Conservation (phyloP, 2,888 invertebrate species). For the Ornithoptera priamus region DNA sequence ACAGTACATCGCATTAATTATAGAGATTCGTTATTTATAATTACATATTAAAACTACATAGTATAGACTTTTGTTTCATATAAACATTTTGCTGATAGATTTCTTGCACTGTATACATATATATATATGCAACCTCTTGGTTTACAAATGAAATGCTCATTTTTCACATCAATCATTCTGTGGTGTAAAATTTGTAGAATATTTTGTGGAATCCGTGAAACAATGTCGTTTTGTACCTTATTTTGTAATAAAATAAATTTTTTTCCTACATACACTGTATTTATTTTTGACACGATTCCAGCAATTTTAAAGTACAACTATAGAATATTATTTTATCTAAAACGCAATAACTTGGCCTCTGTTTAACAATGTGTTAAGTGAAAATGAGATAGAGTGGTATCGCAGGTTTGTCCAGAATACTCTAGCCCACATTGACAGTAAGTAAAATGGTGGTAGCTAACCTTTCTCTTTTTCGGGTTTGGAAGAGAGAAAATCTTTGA, state of each 20-base stretch:
- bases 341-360: too few species aligned
- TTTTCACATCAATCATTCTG: slow-evolving; percentile 38
- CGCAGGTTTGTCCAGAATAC: too few species aligned
- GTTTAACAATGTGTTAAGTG: neutral
- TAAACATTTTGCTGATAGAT: too few species aligned
- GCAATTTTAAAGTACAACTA: too few species aligned
- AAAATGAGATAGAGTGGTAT: neutral
- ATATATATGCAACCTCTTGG: neutral
- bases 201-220: slow-evolving; percentile 34
- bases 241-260: slow-evolving; percentile 55
- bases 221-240: slow-evolving; percentile 68
- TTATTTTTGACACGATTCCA: neutral
- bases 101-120: too few species aligned
- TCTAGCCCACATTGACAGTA: too few species aligned
- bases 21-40: neutral
- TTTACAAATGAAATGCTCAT: slow-evolving; percentile 25
- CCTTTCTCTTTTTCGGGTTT: too few species aligned
- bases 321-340: too few species aligned
- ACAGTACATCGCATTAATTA: neutral
- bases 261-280: slow-evolving; percentile 2
- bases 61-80: too few species aligned
- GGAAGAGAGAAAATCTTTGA: too few species aligned
- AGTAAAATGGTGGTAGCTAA: too few species aligned
- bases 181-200: slow-evolving; percentile 30
- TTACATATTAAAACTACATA: too few species aligned